Evolutionary conservation across 1,140 invertebrate genomes (phyloP), one percentile per base, ranked within the genome.

Genomic region (Leptinotarsa defecta): DNA sequence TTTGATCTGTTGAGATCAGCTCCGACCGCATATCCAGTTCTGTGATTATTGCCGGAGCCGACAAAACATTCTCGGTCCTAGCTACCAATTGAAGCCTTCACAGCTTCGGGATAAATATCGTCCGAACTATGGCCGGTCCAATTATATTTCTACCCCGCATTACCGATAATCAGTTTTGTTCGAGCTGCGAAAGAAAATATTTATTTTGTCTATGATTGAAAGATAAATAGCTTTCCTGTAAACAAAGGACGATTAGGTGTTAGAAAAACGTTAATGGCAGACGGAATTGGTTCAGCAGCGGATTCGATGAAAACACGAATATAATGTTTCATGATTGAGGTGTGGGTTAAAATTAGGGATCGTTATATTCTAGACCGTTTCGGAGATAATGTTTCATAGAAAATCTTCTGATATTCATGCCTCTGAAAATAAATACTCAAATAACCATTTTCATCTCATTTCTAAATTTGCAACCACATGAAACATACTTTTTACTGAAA

Each of bases 41-140:
- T 85, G 83, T 85, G 84, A 85, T 85, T 85, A 85, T 81, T 84
- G 79, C 77, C 79, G 72, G 71, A 81, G 82, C 83, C 81, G 84
- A 82, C 83, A 79, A 79, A 76, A 75, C 79, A 71, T 72, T 75
- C 77, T 71, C 72, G 77, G 82, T 79, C 82, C 76, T 80, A 78
- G 83, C 78, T 79, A 79, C 78, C 78, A 79, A 79, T 79, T 77
- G 78, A 75, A 75, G 71, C 49, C 68, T 73, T 73, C 71, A 73
- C 71, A 73, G 71, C 71, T 73, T 73, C 71, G 27, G 71, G 71
- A 73, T 73, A 73, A 73, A 73, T 73, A 73, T 73, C 71, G 63
- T 43, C 43, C 71, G 48, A 73, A 73, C 61, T 71, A 43, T 19
- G 22, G 34, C 52, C 69, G 17, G 48, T 49, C 71, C 71, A 73